These are phyloP conservation scores for Tromatobia lineatoria DNA, from an alignment of 2,888 invertebrate species.

Conservation along the genomic window DNA sequence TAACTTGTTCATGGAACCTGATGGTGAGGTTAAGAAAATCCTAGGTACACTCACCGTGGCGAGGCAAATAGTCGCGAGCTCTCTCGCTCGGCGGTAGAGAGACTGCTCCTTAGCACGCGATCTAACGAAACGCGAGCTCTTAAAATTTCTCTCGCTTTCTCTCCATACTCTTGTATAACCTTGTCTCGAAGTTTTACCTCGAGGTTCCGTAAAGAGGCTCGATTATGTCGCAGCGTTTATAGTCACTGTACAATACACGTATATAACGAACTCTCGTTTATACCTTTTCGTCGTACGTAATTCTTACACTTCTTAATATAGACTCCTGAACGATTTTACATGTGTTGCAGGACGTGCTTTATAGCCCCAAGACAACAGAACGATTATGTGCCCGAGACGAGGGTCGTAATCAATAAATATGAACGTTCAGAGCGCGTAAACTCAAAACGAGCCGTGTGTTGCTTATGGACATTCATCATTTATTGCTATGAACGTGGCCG, in stretches of 20 bases:
- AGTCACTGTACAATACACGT: not conserved
- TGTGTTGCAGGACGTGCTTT: not conserved
- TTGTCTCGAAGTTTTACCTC: conserved; percentile 39
- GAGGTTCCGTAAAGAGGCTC: conserved; percentile 46
- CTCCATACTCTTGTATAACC: not conserved
- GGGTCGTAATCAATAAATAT: not conserved
- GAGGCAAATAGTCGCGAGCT: conserved; percentile 47
- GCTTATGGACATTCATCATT: not conserved
- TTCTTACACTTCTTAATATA: not conserved
- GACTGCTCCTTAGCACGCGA: conserved; percentile 64
- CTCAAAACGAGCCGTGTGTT: conserved; percentile 2
- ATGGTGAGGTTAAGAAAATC: conserved; percentile 49
- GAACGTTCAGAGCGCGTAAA: not conserved
- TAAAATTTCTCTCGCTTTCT: not conserved
- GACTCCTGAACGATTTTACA: not conserved
- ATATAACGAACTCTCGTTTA: conserved; percentile 27
- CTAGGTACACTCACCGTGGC: conserved; percentile 46
- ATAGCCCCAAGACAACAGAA: not conserved
- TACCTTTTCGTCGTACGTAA: not conserved
- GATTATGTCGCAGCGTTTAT: conserved; percentile 44
- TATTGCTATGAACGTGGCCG: not conserved
- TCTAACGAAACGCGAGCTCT: conserved; percentile 54
- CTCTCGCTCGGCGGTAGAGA: conserved; percentile 30
- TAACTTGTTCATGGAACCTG: conserved; percentile 51
- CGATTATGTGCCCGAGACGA: not conserved